Evolutionary conservation across 2,113 vertebrate genomes (phyloP), one percentile per base, ranked within the genome.

Genomic region (Heliornis fulica): DNA sequence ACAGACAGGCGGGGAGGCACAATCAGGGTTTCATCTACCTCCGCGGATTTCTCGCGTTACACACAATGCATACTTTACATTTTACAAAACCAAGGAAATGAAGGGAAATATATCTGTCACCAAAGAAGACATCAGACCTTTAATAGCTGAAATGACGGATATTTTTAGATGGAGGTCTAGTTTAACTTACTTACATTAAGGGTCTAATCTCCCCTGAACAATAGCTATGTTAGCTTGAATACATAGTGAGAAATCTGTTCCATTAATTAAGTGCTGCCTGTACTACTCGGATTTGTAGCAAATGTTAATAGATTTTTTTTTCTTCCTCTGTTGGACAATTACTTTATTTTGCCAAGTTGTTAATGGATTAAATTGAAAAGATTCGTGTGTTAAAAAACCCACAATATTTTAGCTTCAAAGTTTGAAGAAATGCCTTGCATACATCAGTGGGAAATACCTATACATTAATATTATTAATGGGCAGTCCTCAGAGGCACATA

Each of bases 21-120:
- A 97, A 98, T 98, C 97, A 7, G 84, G 79, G 41, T 94, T 87
- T 94, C 98, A 98, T 98, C 98, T 97, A 83, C 72, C 86, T 97
- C 94, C 5, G 10, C 2, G 31, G 76, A 87, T 93, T 94, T 98
- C 97, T 98, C 96, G 79, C 70, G 11, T 98, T 98, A 98, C 97
- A 97, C 93, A 93, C 96, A 93, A 95, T 46, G 95, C 95, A 94
- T 92, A 86, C 96, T 95, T 96, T 19, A 61, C 92, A 34, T 95
- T 91, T 94, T 46, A 95, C 81, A 97, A 86, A 89, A 93, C 96
- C 93, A 86, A 97, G 97, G 96, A 96, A 98, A 95, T 96, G 96
- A 97, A 86, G 79, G 96, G 92, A 98, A 97, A 96, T 91, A 97
- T 96, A 93, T 97, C 96, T 96, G 97, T 97, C 92, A 95, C 95